Base-by-base conservation (phyloP, 2,113 vertebrate species). In the Coregonus clupeaformis region DNA sequence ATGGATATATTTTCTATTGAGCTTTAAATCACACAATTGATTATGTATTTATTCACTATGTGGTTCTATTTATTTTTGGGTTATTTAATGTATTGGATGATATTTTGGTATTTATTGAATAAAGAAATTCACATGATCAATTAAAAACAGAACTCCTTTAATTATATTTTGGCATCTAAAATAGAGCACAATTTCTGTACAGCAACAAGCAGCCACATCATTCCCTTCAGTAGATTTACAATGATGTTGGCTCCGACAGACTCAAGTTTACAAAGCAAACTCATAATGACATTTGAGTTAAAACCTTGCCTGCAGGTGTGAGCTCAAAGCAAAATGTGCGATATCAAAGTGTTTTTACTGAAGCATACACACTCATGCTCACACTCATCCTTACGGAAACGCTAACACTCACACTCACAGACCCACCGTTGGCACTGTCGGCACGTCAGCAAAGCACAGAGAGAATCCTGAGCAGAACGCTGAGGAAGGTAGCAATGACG, bases 141-240 rank as follows among this genome's bases (percentile, higher is more conserved):
- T 24, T 68, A 49, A 73, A 52, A 16, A 24, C 2, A 14, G 4
- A 63, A 75, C 77, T 76, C 49, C 82, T 71, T 63, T 62, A 72
- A 64, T 82, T 89, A 83, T 80, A 79, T 85, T 88, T 16, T 84
- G 65, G 18, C 52, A 63, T 88, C 87, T 86, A 94, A 92, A 93
- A 92, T 92, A 94, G 75, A 90, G 83, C 75, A 86, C 80, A 79
- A 89, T 91, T 90, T 93, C 86, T 91, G 86, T 92, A 91, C 88
- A 92, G 79, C 6, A 36, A 76, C 65, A 24, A 84, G 73, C 68
- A 81, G 83, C 74, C 75, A 82, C 82, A 80, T 79, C 82, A 80
- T 79, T 77, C 32, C 79, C 36, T 55, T 75, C 42, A 68, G 65
- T 36, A 62, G 30, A 73, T 80, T 74, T 69, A 87, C 80, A 85